Base-by-base conservation (phyloP, 1,140 invertebrate genomes). In the Physella acuta region DNA sequence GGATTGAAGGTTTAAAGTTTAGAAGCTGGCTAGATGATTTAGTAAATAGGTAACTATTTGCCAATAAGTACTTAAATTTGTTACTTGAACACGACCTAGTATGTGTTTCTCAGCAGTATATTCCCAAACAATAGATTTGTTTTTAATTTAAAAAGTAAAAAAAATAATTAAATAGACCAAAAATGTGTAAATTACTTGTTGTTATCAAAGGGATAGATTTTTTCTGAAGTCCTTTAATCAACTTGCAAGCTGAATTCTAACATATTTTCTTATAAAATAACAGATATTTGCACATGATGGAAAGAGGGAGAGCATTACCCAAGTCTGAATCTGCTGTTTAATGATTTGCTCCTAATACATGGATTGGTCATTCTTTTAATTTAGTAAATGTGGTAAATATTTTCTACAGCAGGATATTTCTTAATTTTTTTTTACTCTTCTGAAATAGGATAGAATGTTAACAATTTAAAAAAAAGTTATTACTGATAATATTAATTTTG, bases 11-110 rank as follows among this genome's bases (percentile, higher is more conserved):
- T 24, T 68, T 82, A 3, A 56, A 55, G 52, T 71, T 80, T 66
- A 76, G 75, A 68, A 33, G 62, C 16, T 83, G 81, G 81, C 65
- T 83, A 1, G 81, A 83, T 70, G 71, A 78, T 14, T 52, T 79
- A 3, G 69, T 82, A 20, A 77, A 79, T 36, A 75, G 69, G 80
- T 83, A 70, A 73, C 73, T 66, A 11, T 56, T 65, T 20, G 34
- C 28, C 24, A 34, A 34, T 17, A 44, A 44, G 39, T 44, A 20
- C 3, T 62, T 2, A 11, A 36, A 49, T 51, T 36, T 68, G 24
- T 39, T 58, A 20, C 8, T 37, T 17, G 28, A n/a, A n/a, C 16
- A 65, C 17, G 30, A 28, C 8, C 5, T 31, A n/a, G 30, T 61
- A 16, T n/a, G 2, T n/a, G 2, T 69, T 14, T 69, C 28, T 44